Base-by-base conservation (phyloP, 2,797 vertebrate genomes). In the Percopsis omiscomaycus region DNA sequence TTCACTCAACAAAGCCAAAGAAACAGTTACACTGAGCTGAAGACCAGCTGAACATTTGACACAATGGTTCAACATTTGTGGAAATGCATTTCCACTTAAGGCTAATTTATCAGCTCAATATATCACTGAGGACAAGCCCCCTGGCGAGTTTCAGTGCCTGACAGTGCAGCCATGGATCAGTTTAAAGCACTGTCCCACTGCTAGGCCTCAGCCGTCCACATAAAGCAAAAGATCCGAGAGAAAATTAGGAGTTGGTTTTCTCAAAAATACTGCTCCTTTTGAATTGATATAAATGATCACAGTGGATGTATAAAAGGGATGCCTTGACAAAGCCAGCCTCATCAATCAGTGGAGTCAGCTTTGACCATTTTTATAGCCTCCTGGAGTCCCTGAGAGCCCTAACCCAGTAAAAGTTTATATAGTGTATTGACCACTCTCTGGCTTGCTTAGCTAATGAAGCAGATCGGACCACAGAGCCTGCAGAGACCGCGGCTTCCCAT, bases 361-460 rank as follows among this genome's bases (percentile, higher is more conserved):
- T 66, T 61, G 79, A 77, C 73, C 74, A 87, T 79, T 87, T 92
- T 90, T 87, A 91, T 82, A 76, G 81, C 75, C 82, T 83, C 81
- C 74, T 2, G 14, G 63, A 82, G 73, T 84, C 85, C 86, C 82
- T 79, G 79, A 87, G 86, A 91, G 85, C 81, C 81, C 83, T 89
- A 90, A 91, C 86, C 82, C 75, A 22, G 52, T 59, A 86, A 88
- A 89, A 89, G 83, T 90, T 90, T 85, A 86, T 78, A 73, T 74
- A 85, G 86, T 61, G 78, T 82, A 88, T 75, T 83, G 86, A 90
- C 79, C 75, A 29, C 52, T 77, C 84, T 84, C 56, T 14, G 71
- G 86, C 84, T 86, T 90, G 88, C 86, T 86, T 59, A 74, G 87
- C 89, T 91, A 84, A 90, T 94, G 87, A 88, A 88, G 79, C 73